Evolutionary conservation across 1,140 invertebrate genomes (phyloP), one percentile per base, ranked within the genome.

Genomic region (Orius insidiosus): DNA sequence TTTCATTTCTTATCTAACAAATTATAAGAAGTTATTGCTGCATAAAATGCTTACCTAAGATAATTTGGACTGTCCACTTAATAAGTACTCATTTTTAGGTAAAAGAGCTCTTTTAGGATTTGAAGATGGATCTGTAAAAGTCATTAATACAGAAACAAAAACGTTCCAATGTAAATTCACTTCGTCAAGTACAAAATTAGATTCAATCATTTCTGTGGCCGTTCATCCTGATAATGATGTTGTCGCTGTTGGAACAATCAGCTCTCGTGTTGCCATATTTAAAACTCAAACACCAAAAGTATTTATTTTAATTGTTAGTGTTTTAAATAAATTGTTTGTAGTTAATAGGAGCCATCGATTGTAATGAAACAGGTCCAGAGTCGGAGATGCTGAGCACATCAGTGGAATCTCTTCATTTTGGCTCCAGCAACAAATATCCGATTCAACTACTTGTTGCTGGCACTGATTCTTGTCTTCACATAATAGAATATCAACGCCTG

Each of bases 281-380:
- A 43, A 43, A 15, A 43, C 24, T 7, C 41, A 43, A 43, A 18
- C n/a, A n/a, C 41, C 41, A 10, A 43, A 43, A 15, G 41, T 43
- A 31, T 6, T 5, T n/a, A 18, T 36, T 15, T 15, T 36, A 24
- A 24, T 3, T 24, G 3, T 24, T 3, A 24, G 3, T 24, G 24
- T 7, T 24, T 24, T 7, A 3, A 24, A 24, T 24, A 4, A 24
- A 24, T 4, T 7, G 24, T 24, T 24, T 24, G 24, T 24, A 24
- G 24, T 24, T 24, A 7, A 3, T 24, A 7, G 24, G 24, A 24
- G 24, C 24, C 24, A 24, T 24, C 24, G 24, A 24, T 7, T 24
- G 24, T 7, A 24, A 24, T 24, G 24, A 24, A 7, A 24, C 24
- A 24, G 24, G 24, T 3, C 24, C 24, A 7, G 24, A 24, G 7